Evolutionary conservation across 2,888 invertebrate species (phyloP).

Genomic region (Dicyrtomina minuta): DNA sequence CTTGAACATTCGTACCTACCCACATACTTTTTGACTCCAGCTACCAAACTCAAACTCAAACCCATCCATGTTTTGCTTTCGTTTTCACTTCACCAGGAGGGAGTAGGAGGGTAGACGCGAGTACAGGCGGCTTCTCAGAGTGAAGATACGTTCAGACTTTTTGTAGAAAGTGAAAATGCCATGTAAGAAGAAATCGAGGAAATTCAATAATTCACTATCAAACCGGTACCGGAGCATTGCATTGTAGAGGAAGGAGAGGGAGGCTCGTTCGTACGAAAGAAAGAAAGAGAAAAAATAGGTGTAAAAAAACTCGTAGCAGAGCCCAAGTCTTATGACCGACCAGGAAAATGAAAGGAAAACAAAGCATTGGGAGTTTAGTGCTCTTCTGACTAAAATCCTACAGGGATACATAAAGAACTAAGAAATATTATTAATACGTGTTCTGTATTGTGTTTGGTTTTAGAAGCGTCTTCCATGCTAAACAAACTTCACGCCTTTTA

Average conservation of each 20-base stretch:
- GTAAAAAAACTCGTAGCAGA: constrained; percentile 18
- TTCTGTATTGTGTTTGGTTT: background rate
- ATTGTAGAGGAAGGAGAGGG: constrained; percentile 1
- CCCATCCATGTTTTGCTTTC: no score
- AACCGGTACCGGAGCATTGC: constrained; percentile 29
- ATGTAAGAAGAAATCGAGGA: constrained; percentile 42
- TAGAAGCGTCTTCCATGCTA: no score
- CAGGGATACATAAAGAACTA: constrained; percentile 13
- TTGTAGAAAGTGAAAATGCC: constrained; percentile 38
- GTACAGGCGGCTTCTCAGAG: no score
- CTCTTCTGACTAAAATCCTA: background rate
- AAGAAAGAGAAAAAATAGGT: constrained; percentile 12
- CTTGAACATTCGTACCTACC: background rate
- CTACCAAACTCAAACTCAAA: no score
- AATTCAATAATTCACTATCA: constrained; percentile 52
- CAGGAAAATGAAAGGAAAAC: background rate
- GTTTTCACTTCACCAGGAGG: no score
- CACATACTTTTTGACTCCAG: no score
- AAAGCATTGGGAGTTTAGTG: background rate
- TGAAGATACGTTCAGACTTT: no score
- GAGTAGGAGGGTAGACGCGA: no score
- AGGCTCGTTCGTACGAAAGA: no score
- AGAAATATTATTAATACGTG: constrained; percentile 27
- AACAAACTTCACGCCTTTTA: no score
- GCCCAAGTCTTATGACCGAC: background rate